A percentile compares a stretch with the other conserved stretches of the same genome.
Conservation (phyloP, 1,140 invertebrate species). For the Periplaneta americana region DNA sequence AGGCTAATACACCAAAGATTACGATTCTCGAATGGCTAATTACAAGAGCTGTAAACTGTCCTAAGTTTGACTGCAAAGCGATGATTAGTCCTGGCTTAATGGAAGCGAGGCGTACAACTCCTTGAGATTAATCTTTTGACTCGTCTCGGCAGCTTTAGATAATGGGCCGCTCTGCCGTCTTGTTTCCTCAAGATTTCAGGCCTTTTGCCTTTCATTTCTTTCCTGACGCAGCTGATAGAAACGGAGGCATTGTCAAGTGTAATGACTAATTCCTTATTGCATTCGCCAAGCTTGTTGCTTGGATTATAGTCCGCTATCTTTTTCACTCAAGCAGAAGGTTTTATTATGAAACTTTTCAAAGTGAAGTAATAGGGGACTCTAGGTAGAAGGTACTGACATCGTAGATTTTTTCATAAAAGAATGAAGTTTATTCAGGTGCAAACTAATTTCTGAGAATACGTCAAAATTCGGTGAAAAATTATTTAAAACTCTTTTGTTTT, state of each 20-base stretch:
- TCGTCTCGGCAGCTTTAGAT: not conserved
- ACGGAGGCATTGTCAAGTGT: not conserved
- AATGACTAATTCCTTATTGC: not conserved
- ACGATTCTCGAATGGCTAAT: not conserved
- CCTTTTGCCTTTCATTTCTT: not conserved
- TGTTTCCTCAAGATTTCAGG: not conserved
- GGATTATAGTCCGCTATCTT: no score
- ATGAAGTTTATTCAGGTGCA: no score
- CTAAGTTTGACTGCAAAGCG: not conserved
- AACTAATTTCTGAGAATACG: no score
- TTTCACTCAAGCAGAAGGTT: no score
- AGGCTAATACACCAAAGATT: not conserved
- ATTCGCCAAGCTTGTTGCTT: not conserved
- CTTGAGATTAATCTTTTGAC: not conserved
- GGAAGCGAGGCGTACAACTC: not conserved
- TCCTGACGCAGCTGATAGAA: not conserved
- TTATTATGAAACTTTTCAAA: no score
- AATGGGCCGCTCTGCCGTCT: not conserved
- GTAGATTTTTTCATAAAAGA: no score
- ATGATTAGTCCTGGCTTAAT: not conserved
- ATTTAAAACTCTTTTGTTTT: no score
- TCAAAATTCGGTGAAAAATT: no score
- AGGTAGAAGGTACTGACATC: no score
- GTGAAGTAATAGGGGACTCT: no score
- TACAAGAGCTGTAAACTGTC: not conserved